These are phyloP conservation scores for Lerema accius DNA, from an alignment of 1,140 invertebrate genomes.

Conservation along the genomic window DNA sequence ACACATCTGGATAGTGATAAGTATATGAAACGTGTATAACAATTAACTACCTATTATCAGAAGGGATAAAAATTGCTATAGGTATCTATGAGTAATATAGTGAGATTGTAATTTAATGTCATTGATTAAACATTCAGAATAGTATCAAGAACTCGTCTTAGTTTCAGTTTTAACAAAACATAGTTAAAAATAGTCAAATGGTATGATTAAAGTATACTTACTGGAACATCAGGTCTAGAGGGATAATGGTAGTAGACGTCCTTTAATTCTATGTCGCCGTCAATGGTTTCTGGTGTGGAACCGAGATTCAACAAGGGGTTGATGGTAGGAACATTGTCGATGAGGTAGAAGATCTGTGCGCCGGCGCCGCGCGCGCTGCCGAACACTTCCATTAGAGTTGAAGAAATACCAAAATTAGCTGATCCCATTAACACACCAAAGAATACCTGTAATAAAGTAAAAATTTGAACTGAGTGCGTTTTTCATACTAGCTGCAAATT, in stretches of 20 bases:
- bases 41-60: too few species aligned
- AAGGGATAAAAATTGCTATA: too few species aligned
- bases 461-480: not conserved
- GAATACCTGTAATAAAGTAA: slow-evolving; percentile 83
- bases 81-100: too few species aligned
- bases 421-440: slow-evolving; percentile 93
- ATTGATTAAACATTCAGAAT: too few species aligned
- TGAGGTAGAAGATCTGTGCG: slow-evolving; percentile 90
- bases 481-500: too few species aligned
- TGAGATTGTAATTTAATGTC: too few species aligned
- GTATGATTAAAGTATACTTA: slow-evolving; percentile 53
- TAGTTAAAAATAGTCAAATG: too few species aligned
- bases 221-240: slow-evolving; percentile 89
- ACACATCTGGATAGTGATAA: too few species aligned
- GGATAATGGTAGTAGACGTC: slow-evolving; percentile 94
- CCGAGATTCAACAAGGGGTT: slow-evolving; percentile 89
- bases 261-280: slow-evolving; percentile 90
- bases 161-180: too few species aligned
- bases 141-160: too few species aligned
- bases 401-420: slow-evolving; percentile 93
- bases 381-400: slow-evolving; percentile 91
- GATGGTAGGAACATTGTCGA: slow-evolving; percentile 92
- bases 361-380: slow-evolving; percentile 91
- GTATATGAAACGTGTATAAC: too few species aligned
- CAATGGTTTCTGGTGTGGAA: slow-evolving; percentile 82